Evolutionary conservation across 1,140 invertebrate species (phyloP), one percentile per base, ranked within the genome.

Genomic region (Formica exsecta): DNA sequence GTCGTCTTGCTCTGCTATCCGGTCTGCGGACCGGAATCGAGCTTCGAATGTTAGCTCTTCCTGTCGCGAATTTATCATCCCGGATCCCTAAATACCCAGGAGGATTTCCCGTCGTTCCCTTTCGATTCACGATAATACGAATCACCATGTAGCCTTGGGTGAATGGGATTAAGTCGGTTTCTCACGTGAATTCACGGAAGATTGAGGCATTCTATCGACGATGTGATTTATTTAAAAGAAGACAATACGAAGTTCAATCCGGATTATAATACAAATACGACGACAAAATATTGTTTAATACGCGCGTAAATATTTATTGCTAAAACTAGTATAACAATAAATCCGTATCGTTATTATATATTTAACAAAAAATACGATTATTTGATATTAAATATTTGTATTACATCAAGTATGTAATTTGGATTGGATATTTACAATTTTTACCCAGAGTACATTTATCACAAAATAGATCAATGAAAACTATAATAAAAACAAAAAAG

Each of bases 51-150:
- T 81, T 51, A 62, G 65, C 61, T 61, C 65, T 90, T 87, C 73
- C 87, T 79, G 32, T 16, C 32, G 41, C 57, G 70, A 83, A 77
- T 90, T 90, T 90, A 90, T 89, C 85, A 77, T 86, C 22, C 48
- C 7, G 51, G 36, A 57, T 86, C 9, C 19, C 65, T 29, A 59
- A 38, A 71, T 79, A 61, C 70, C 61, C 51, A n/a, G 19, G 29
- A 44, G 80, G 85, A 61, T 89, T 66, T 68, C 41, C 44, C 74
- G 16, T 41, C 61, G 29, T 51, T 36, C 16, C 76, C 11, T 57
- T 59, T 80, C 75, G 38, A 68, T 54, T 48, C 32, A 54, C 13
- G 36, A 75, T 73, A 85, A 71, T 77, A 73, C 68, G 41, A 57
- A 44, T 41, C 41, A 29, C 16, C 59, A 38, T 44, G 66, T 81